Percentiles rank a stretch among this genome's conserved stretches.
Conservation (phyloP, 2,797 vertebrate genomes). For the Typhlichthys subterraneus region DNA sequence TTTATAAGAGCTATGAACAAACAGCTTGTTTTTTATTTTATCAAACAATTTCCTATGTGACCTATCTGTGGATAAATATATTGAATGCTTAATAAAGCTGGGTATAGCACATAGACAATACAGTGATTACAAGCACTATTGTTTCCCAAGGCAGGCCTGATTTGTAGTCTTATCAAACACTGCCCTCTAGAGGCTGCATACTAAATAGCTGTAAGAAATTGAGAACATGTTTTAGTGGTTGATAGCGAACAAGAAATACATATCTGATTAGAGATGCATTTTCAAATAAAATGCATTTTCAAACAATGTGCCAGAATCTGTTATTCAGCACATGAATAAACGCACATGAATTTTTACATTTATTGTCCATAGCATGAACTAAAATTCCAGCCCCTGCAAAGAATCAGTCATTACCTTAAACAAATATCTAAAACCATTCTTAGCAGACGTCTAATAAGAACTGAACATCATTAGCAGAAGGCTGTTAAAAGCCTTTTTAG, state of each 20-base stretch:
- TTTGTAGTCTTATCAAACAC: conserved; percentile 53
- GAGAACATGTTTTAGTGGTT: not conserved
- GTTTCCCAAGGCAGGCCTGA: conserved; percentile 9
- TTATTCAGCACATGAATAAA: conserved; percentile 7
- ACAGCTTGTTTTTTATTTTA: not conserved
- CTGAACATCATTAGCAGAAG: conserved; percentile 46
- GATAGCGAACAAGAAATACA: conserved; percentile 6
- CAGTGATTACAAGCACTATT: not conserved
- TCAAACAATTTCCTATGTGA: conserved; percentile 15
- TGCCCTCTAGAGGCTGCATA: conserved; percentile 62
- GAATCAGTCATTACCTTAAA: no score
- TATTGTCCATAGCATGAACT: conserved; percentile 44
- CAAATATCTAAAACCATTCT: no score
- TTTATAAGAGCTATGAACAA: conserved; percentile 18
- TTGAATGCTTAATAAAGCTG: conserved; percentile 25
- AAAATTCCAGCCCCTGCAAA: conserved; percentile 14
- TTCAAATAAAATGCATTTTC: conserved; percentile 6
- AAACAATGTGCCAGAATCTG: conserved; percentile 5
- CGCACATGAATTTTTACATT: conserved; percentile 39
- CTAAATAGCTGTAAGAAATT: conserved; percentile 2
- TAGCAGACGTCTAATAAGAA: conserved; percentile 7
- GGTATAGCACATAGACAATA: conserved; percentile 31
- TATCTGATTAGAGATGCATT: conserved; percentile 2
- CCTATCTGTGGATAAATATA: conserved; percentile 44
- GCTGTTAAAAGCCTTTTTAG: conserved; percentile 34